These are phyloP conservation scores for Leucoma salicis DNA, from an alignment of 2,888 invertebrate genomes.

Conservation along the genomic window DNA sequence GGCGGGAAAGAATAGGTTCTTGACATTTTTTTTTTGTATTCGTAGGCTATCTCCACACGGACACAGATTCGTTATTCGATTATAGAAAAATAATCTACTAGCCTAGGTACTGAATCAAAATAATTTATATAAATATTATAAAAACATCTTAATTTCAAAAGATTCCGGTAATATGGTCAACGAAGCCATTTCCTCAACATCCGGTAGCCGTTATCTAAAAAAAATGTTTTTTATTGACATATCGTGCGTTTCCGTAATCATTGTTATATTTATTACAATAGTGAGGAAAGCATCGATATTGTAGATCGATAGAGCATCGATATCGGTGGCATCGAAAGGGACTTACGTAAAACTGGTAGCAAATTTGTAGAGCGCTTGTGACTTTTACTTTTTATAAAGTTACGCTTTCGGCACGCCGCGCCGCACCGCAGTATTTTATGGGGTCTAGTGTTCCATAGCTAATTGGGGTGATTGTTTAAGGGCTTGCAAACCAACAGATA, in stretches of 20 bases:
- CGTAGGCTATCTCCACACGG: no score
- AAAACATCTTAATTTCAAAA: background rate
- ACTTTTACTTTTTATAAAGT: slow-evolving; percentile 68
- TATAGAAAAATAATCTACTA: no score
- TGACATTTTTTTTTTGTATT: no score
- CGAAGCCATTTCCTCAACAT: background rate
- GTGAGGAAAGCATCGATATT: slow-evolving; percentile 4
- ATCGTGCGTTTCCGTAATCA: slow-evolving; percentile 25
- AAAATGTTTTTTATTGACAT: background rate
- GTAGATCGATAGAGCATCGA: background rate
- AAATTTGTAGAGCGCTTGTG: slow-evolving; percentile 43
- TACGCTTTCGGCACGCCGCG: slow-evolving; percentile 42
- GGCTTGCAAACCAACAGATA: background rate
- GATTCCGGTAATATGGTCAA: background rate
- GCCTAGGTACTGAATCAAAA: no score
- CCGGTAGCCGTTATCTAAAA: background rate
- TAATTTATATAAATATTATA: no score
- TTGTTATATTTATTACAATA: slow-evolving; percentile 32
- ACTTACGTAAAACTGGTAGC: slow-evolving; percentile 62
- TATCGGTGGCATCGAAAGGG: slow-evolving; percentile 32
- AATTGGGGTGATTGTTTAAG: background rate
- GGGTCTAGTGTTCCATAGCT: slow-evolving; percentile 15
- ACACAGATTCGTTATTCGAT: no score
- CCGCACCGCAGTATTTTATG: slow-evolving; percentile 29
- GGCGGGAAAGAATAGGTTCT: no score